These are phyloP conservation scores for Trinectes maculatus DNA, from an alignment of 2,113 vertebrate genomes.

Conservation along the genomic window DNA sequence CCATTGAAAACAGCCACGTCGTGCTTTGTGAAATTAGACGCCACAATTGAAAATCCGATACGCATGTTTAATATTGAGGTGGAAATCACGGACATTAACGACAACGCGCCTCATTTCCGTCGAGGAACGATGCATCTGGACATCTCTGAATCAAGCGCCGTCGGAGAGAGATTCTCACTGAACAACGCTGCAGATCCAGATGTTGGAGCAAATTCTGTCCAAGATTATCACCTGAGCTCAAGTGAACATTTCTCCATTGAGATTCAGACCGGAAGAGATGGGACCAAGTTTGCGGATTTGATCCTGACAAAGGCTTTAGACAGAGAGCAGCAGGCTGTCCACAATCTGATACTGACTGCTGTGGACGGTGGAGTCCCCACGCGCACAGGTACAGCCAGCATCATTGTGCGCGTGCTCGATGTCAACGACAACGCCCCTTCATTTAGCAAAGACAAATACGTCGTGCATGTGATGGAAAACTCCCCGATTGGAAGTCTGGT, in stretches of 20 bases:
- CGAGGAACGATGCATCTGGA: constrained; percentile 81
- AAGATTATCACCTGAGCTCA: constrained; percentile 69
- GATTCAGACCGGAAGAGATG: constrained; percentile 75
- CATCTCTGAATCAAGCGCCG: constrained; percentile 64
- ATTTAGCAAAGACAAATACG: constrained; percentile 67
- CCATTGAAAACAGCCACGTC: not conserved
- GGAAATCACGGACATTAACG: constrained; percentile 75
- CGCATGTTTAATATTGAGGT: constrained; percentile 82
- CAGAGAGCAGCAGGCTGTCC: constrained; percentile 67
- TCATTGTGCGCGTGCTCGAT: constrained; percentile 74
- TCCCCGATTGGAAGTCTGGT: constrained; percentile 69
- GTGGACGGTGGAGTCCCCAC: constrained; percentile 75
- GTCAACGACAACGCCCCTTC: constrained; percentile 78
- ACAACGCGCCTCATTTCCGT: constrained; percentile 74
- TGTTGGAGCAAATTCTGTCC: constrained; percentile 71
- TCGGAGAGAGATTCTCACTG: constrained; percentile 75
- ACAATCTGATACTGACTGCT: constrained; percentile 77
- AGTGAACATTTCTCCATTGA: constrained; percentile 70
- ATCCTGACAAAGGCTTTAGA: constrained; percentile 68
- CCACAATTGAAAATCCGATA: constrained; percentile 79
- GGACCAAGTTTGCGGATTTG: constrained; percentile 73
- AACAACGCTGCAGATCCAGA: constrained; percentile 77
- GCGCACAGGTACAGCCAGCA: constrained; percentile 75
- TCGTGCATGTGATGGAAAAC: constrained; percentile 71
- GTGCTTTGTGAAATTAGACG: constrained; percentile 79